phyloP scores from a whole-genome alignment of 2,113 vertebrate genomes.

The Nothobranchius furzeri region DNA sequence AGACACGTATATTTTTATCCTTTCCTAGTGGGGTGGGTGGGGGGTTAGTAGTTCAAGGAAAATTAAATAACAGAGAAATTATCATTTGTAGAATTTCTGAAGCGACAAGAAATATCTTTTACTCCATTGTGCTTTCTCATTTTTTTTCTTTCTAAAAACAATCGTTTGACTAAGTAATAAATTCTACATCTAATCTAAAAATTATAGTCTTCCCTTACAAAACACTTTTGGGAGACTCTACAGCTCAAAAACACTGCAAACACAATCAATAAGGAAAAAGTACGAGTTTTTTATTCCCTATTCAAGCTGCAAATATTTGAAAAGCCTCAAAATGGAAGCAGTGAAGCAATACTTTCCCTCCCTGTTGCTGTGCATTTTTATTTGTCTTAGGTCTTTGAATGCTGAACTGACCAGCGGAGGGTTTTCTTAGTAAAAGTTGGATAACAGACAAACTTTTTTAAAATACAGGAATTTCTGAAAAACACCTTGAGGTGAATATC shows the following conservation, averaged over 20 bases:
- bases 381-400: constrained; percentile 1
- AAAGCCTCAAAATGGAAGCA: background rate
- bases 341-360: background rate
- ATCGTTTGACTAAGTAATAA: constrained; percentile 40
- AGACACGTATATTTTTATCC: background rate
- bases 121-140: constrained; percentile 19
- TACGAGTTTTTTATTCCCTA: constrained; percentile 20
- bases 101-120: constrained; percentile 34
- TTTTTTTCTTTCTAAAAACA: constrained; percentile 24
- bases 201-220: constrained; percentile 38
- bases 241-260: constrained; percentile 74
- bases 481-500: constrained; percentile 34
- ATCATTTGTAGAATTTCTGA: constrained; percentile 33
- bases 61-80: constrained; percentile 22
- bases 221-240: constrained; percentile 40
- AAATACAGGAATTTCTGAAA: constrained; percentile 46
- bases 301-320: constrained; percentile 49
- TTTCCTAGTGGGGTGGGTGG: background rate
- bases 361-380: background rate
- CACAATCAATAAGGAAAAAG: constrained; percentile 62
- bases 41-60: too few species aligned
- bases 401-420: constrained; percentile 22
- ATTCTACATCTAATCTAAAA: constrained; percentile 60
- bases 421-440: constrained; percentile 23
- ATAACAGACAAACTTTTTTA: constrained; percentile 36